Evolutionary conservation across 2,797 vertebrate genomes (phyloP), one percentile per base, ranked within the genome.

Genomic region (Gallinago stenura): DNA sequence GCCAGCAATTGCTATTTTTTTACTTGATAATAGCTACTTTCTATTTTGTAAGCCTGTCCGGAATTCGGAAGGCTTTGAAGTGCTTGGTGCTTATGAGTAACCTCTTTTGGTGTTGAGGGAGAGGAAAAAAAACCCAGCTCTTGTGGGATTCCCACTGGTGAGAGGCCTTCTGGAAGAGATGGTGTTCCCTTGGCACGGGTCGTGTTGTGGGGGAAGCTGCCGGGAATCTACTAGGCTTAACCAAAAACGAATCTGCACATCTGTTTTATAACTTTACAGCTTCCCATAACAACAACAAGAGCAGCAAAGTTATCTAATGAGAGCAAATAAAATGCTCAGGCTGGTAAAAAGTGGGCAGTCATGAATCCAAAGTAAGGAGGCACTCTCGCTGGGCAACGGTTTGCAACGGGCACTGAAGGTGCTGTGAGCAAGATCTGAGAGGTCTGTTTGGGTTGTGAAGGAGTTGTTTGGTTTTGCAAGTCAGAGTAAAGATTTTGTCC

Each of bases 71-170:
- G 9, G 2, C 19, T 85, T 62, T 76, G n/a, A 94, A 82, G n/a
- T 35, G 6, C 13, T 12, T 84, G 43, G 35, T 14, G 48, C 9
- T 87, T 76, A 51, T 16, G 6, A 87, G 62, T 54, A 85, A 70
- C 15, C 1, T 58, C 37, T 84, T 84, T 21, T 60, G 11, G 6
- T 45, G 19, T 30, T 61, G 73, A 64, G 10, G 5, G 15, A 83
- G 54, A 5, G 18, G 9, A 60, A 68, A 37, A 65, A 83, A 70
- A 25, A 0, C 0, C 0, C 8, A 84, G 31, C 3, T 84, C 41
- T 57, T 75, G 15, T 7, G 18, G 28, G 17, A 64, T 90, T 88
- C 18, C 28, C 30, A 7, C 16, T 58, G 8, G 16, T 83, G 37
- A 82, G 57, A 90, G 18, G 6, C 5, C 10, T 87, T 45, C 50